Evolutionary conservation across 2,113 vertebrate genomes (phyloP).

Genomic region (Coregonus clupeaformis): DNA sequence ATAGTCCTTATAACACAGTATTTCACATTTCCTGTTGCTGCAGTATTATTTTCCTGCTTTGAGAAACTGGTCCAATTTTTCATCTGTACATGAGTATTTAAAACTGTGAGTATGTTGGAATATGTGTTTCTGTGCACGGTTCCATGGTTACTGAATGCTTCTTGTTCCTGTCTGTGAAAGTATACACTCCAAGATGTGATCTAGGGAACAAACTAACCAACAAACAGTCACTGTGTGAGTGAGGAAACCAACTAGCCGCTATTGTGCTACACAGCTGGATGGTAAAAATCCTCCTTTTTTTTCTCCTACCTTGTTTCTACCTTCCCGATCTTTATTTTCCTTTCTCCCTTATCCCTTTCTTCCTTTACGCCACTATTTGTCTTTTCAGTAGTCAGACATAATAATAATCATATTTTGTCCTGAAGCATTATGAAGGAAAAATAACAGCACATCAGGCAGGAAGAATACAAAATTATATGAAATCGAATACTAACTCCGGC

Average conservation of each 20-base stretch:
- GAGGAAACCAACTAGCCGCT: background rate
- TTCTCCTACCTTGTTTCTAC: background rate
- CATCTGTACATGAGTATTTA: no score
- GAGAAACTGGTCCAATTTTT: no score
- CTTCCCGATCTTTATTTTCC: background rate
- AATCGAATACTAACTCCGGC: conserved; percentile 59
- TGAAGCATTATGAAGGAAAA: conserved; percentile 53
- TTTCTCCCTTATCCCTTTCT: background rate
- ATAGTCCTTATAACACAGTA: no score
- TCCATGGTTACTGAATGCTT: background rate
- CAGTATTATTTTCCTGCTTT: no score
- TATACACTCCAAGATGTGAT: background rate
- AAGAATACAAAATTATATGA: conserved; percentile 57
- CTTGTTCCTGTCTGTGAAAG: background rate
- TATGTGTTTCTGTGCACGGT: background rate
- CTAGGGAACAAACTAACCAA: background rate
- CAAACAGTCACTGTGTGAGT: background rate
- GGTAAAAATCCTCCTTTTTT: no score
- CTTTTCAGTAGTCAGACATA: conserved; percentile 39
- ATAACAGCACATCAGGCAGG: conserved; percentile 26
- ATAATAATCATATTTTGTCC: conserved; percentile 62
- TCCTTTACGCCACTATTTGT: background rate
- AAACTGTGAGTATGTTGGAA: background rate
- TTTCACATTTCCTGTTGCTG: no score
- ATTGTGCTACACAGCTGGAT: background rate